Evolutionary conservation across 2,888 invertebrate genomes (phyloP).

Genomic region (Argyra leucocephala): DNA sequence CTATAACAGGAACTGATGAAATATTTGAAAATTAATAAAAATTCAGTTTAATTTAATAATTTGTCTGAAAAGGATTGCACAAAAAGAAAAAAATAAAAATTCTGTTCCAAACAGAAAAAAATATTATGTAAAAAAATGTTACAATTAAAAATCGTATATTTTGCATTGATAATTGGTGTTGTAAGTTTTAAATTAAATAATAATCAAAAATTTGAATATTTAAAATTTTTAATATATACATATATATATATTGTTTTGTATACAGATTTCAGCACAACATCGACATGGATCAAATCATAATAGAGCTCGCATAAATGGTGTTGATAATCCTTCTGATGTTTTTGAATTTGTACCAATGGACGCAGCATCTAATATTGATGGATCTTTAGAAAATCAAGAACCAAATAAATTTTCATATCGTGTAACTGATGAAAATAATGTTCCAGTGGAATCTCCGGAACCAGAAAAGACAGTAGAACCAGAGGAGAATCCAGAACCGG

Average conservation of each 20-base stretch:
- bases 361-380: neutral
- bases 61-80: neutral
- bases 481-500: too few species aligned
- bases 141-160: neutral
- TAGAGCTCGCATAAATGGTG: too few species aligned
- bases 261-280: neutral
- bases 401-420: neutral
- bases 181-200: neutral
- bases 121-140: neutral
- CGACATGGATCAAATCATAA: too few species aligned
- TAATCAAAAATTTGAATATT: neutral
- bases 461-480: too few species aligned
- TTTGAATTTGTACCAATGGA: neutral
- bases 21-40: too few species aligned
- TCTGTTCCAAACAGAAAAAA: too few species aligned
- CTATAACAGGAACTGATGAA: too few species aligned
- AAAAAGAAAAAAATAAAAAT: too few species aligned
- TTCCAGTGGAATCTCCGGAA: too few species aligned
- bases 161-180: neutral
- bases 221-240: too few species aligned
- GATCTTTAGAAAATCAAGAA: neutral
- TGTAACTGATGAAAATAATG: neutral
- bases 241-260: neutral
- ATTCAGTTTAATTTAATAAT: neutral
- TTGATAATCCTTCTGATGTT: neutral